A percentile compares a stretch with the other conserved stretches of the same genome.
phyloP scores from a whole-genome alignment of 2,888 invertebrate genomes.

The Gastrophysa polygoni region DNA sequence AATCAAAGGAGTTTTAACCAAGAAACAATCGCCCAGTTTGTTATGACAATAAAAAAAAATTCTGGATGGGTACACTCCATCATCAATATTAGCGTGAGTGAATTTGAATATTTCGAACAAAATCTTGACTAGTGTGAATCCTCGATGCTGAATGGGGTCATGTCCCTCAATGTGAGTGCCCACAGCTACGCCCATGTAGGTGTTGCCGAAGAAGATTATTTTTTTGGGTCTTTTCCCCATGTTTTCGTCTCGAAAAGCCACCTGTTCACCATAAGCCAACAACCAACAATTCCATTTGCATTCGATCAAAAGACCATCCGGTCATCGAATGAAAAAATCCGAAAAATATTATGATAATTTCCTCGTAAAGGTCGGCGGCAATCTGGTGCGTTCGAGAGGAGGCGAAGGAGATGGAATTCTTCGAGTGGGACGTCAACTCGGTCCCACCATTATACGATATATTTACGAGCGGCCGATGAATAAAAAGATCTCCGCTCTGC shows the following conservation, averaged over 20 bases:
- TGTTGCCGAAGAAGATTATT: no score
- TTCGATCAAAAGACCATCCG: background rate
- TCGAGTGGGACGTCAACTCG: slow-evolving; percentile 29
- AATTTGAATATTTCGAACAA: no score
- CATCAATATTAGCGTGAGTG: no score
- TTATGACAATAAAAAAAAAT: no score
- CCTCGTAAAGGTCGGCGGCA: background rate
- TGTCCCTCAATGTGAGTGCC: no score
- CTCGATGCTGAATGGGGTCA: no score
- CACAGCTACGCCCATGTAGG: no score
- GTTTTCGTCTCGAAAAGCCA: background rate
- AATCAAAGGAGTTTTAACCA: no score
- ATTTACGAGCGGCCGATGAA: slow-evolving; percentile 49
- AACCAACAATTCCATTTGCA: background rate
- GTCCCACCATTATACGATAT: slow-evolving; percentile 47
- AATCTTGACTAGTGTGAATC: no score
- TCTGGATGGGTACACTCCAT: no score
- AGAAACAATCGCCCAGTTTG: no score
- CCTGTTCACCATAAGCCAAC: background rate
- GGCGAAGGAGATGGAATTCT: slow-evolving; percentile 24
- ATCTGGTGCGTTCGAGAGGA: background rate
- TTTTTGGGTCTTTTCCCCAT: no score
- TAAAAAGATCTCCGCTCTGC: slow-evolving; percentile 41
- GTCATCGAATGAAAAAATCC: background rate
- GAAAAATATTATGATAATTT: background rate